Conservation (phyloP, 2,113 vertebrate species). For the Myrmecobius fasciatus region DNA sequence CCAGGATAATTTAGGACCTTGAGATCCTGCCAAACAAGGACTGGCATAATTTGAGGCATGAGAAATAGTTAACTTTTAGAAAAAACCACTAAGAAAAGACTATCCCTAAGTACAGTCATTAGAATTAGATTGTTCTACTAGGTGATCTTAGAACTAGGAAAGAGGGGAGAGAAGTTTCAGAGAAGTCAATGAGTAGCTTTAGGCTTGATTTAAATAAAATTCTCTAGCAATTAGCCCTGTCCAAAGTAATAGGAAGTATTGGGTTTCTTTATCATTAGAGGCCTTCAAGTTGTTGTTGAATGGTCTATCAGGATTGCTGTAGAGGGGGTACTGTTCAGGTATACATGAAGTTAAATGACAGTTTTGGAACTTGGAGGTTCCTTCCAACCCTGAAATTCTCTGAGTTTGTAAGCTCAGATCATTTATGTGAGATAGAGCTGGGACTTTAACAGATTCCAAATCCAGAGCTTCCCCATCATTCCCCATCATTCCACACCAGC, state of each 20-base stretch:
- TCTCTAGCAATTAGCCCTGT: not conserved
- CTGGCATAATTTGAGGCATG: not conserved
- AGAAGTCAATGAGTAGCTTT: not conserved
- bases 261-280: not conserved
- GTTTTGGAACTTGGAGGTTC: too few species aligned
- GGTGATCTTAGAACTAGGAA: not conserved
- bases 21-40: not conserved
- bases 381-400: too few species aligned
- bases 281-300: not conserved
- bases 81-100: not conserved
- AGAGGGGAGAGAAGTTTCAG: not conserved
- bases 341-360: too few species aligned
- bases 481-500: too few species aligned
- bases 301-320: not conserved
- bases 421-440: too few species aligned
- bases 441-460: too few species aligned
- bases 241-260: not conserved
- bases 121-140: not conserved
- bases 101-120: not conserved
- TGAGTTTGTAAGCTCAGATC: too few species aligned
- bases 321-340: not conserved
- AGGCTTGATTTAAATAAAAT: not conserved
- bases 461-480: too few species aligned
- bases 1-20: not conserved
- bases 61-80: not conserved